Base-by-base conservation (phyloP, 35 echinoderm and acorn worm species). In the Amphiura filiformis region DNA sequence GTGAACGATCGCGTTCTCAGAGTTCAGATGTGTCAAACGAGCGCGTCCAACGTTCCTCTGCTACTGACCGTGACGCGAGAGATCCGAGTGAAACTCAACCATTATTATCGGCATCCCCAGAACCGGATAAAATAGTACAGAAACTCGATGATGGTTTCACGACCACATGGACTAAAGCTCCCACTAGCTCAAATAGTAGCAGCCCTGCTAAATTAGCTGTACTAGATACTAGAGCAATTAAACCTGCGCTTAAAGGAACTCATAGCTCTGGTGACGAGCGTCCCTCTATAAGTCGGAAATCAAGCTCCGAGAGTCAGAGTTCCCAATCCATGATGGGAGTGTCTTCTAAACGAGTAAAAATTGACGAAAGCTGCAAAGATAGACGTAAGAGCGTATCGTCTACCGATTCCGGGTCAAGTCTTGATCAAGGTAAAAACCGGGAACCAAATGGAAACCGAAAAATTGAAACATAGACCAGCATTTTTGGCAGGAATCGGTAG, bases 111-210 rank as follows among this genome's bases (percentile, higher is more conserved):
- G 28, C 61, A 2, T 70, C 61, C 61, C 61, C 61, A 70, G 89
- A 88, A 30, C 52, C 85, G 31, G 89, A 87, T n/a, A 90, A 92
- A 31, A 96, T 96, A n/a, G 91, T 96, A 34, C 94, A 96, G 39
- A 87, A 91, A 78, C 65, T 96, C 0, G 94, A 96, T 56, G 89
- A 96, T 78, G 94, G 94, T 23, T 96, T 96, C 42, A 96, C 94
- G 0, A 91, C 94, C 14, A 91, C 94, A 37, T 96, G 94, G 94
- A 96, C 94, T 18, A 96, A 96, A 89, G 94, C 87, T 14, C 61
- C 61, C 26, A 30, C 61, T 26, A 70, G 61, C 61, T 70, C 61
- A 3, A 70, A 70, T 70, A 70, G 28, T 70, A n/a, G n/a, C n/a
- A 70, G 61, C 26, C 61, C 61, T 1, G 49, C 56, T 1, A 85